phyloP scores from a whole-genome alignment of 2,797 vertebrate species.

The Pseudochromis fuscus region DNA sequence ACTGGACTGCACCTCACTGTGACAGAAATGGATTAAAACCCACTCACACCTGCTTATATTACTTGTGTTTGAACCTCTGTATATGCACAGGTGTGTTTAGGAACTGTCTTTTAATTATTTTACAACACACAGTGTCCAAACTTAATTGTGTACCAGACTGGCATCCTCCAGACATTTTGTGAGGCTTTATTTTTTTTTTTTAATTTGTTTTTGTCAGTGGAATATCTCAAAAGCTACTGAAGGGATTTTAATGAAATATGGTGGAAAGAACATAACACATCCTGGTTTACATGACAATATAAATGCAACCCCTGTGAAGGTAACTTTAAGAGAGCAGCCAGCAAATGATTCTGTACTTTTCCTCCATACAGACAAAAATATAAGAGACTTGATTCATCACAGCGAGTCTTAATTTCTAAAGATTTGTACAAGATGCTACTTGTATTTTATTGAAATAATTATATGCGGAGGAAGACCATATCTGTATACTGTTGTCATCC shows the following conservation, averaged over 20 bases:
- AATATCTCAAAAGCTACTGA: background rate
- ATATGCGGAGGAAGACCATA: background rate
- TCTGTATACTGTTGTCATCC: background rate
- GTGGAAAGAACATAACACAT: background rate
- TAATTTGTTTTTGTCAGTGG: conserved; percentile 1
- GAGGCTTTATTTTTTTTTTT: background rate
- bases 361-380: background rate
- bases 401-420: background rate
- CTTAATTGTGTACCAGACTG: background rate
- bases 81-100: background rate
- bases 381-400: background rate
- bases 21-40: no score
- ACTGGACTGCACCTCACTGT: background rate
- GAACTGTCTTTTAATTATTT: background rate
- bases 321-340: background rate
- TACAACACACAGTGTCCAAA: background rate
- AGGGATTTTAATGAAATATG: background rate
- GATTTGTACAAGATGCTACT: background rate
- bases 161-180: background rate
- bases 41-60: background rate
- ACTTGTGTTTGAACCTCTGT: background rate
- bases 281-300: background rate
- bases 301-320: background rate
- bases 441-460: background rate
- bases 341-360: background rate